These are phyloP conservation scores for Holotrichia oblita DNA, from an alignment of 1,140 invertebrate genomes.

Conservation along the genomic window DNA sequence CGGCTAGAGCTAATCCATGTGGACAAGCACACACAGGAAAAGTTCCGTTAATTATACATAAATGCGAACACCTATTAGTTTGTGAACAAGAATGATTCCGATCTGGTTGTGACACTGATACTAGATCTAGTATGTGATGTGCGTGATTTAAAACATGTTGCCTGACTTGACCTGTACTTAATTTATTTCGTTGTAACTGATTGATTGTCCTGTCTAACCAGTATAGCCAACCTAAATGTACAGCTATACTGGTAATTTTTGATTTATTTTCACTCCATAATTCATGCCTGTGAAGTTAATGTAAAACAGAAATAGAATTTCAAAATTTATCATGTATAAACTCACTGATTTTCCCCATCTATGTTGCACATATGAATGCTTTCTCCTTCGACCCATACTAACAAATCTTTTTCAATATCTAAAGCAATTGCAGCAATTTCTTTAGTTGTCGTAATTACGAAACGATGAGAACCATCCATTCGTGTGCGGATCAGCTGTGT, in stretches of 20 bases:
- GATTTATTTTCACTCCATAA: constrained; percentile 56
- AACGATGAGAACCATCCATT: constrained; percentile 83
- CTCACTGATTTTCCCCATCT: constrained; percentile 74
- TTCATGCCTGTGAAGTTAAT: constrained; percentile 51
- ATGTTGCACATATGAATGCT: constrained; percentile 82
- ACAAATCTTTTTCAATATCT: constrained; percentile 77
- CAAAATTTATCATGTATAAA: constrained; percentile 31
- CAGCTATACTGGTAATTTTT: constrained; percentile 55
- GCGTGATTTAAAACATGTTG: constrained; percentile 54
- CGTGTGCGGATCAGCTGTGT: constrained; percentile 81
- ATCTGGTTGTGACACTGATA: constrained; percentile 55
- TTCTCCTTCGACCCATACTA: constrained; percentile 86
- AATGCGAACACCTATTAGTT: constrained; percentile 70
- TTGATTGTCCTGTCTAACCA: constrained; percentile 57
- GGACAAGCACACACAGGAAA: constrained; percentile 78
- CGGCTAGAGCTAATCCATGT: constrained; percentile 74
- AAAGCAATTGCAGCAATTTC: constrained; percentile 84
- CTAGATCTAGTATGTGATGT: constrained; percentile 56
- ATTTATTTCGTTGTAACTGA: constrained; percentile 56
- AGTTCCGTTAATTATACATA: constrained; percentile 68
- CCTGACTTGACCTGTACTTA: constrained; percentile 56
- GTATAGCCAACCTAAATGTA: constrained; percentile 58
- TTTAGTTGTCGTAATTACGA: constrained; percentile 71
- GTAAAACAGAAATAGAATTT: not conserved
- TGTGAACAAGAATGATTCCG: constrained; percentile 54